These are phyloP conservation scores for Pempheris klunzingeri DNA, from an alignment of 2,797 vertebrate species.

Conservation along the genomic window DNA sequence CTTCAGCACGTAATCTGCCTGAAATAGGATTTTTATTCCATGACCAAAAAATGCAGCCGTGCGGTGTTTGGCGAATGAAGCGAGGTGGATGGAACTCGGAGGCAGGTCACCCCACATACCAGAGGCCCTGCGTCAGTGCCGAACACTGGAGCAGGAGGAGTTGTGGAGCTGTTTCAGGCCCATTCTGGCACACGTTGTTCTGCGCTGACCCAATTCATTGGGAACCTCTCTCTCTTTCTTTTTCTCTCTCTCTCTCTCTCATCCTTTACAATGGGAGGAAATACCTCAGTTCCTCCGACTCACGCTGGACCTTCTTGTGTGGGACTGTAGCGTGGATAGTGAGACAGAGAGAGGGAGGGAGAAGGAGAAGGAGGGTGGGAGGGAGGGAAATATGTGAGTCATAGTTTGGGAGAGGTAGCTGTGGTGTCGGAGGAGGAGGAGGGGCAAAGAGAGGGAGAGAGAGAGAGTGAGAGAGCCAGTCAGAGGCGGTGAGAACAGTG, in stretches of 20 bases:
- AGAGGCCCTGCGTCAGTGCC: conserved; percentile 74
- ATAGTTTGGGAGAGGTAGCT: conserved; percentile 76
- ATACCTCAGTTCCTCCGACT: conserved; percentile 75
- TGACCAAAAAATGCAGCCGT: conserved; percentile 53
- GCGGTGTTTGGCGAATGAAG: conserved; percentile 64
- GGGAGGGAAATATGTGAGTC: conserved; percentile 76
- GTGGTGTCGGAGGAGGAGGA: conserved; percentile 71
- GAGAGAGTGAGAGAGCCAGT: conserved; percentile 69
- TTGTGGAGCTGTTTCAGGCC: conserved; percentile 64
- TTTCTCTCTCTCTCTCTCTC: conserved; percentile 17
- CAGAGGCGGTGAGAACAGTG: conserved; percentile 80
- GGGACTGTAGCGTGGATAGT: conserved; percentile 57
- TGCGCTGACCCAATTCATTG: conserved; percentile 61
- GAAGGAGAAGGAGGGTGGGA: conserved; percentile 38
- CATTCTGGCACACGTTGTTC: conserved; percentile 62
- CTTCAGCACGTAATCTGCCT: conserved; percentile 53
- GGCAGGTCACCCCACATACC: conserved; percentile 81
- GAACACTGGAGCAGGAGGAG: conserved; percentile 72
- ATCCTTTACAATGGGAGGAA: conserved; percentile 84
- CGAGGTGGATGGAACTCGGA: conserved; percentile 75
- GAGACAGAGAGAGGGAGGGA: conserved; percentile 42
- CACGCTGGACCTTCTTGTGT: conserved; percentile 61
- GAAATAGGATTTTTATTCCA: conserved; percentile 68
- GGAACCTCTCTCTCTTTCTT: conserved; percentile 34
- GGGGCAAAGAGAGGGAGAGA: conserved; percentile 47